These are phyloP conservation scores for Oriolus oriolus DNA, from an alignment of 2,113 vertebrate species.

Conservation along the genomic window DNA sequence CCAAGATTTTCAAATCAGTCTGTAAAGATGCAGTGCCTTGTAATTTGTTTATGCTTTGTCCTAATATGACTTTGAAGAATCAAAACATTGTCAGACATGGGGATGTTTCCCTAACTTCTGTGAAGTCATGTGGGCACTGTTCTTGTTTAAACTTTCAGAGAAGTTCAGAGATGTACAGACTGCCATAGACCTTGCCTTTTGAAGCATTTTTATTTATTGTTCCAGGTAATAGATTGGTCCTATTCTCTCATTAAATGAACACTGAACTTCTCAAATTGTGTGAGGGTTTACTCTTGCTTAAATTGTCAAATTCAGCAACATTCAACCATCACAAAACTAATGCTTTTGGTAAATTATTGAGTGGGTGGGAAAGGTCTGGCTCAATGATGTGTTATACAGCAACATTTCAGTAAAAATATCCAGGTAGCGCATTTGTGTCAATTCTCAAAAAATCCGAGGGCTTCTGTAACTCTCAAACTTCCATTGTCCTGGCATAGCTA, in stretches of 20 bases:
- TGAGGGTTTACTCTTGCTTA: neutral
- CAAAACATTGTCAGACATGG: neutral
- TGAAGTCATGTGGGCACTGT: neutral
- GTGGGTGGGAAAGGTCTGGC: neutral
- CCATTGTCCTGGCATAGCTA: neutral
- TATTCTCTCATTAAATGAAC: neutral
- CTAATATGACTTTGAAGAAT: neutral
- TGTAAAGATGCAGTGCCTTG: neutral
- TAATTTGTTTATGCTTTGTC: neutral
- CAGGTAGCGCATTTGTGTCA: neutral
- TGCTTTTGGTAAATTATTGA: neutral
- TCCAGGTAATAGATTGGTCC: neutral
- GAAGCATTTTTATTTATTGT: neutral
- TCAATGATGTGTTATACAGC: neutral
- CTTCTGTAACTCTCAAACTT: neutral
- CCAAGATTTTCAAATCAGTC: neutral
- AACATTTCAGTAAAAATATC: neutral
- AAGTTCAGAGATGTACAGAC: neutral
- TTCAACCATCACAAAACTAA: neutral
- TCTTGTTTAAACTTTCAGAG: neutral
- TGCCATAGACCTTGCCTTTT: neutral
- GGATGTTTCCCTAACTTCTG: neutral
- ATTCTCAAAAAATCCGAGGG: neutral
- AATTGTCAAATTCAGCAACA: neutral
- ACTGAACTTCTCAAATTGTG: neutral